Base-by-base conservation (phyloP, 2,888 invertebrate species). In the Palloptera scutellata region DNA sequence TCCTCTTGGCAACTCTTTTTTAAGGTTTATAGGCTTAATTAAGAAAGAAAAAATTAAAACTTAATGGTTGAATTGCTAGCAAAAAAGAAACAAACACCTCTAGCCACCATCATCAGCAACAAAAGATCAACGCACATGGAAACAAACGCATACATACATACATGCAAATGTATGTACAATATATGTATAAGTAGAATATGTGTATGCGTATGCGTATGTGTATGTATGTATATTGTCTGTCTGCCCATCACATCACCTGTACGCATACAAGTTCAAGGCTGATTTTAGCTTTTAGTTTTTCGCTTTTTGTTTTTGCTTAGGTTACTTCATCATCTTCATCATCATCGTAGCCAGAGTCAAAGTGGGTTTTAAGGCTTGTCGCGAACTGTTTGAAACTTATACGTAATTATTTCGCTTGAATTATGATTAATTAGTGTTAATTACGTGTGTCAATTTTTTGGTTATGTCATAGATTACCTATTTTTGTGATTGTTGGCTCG, bases 341-440 rank as follows among this genome's bases (percentile, higher is more conserved):
- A 57, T 40, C 3, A 30, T 40, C 15, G 5, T 12, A 54, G 17
- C 17, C 4, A 15, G 15, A 54, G 12, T 17, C 15, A 9, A 54
- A 19, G 20, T 19, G 12, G n/a, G 48, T 19, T 54, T n/a, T 15
- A 63, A 30, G 58, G 61, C 69, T 69, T 72, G 72, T 70, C 72
- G 72, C 66, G 41, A 42, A 45, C 40, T 71, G 48, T 54, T 40
- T 60, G 41, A 42, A 59, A 59, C n/a, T 60, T 65, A 61, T 61
- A 69, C 61, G 66, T 62, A 73, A 71, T 70, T 63, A 73, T 76
- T 76, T 74, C 71, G 70, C 61, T 66, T 70, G 73, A 74, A 72
- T 73, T 75, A 72, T 74, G 75, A 81, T 81, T 79, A 81, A 82
- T 81, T 80, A 77, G 75, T 74, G 75, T 78, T 81, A 80, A 82